Evolutionary conservation across 2,888 invertebrate genomes (phyloP).

Genomic region (Augochlorella aurata): DNA sequence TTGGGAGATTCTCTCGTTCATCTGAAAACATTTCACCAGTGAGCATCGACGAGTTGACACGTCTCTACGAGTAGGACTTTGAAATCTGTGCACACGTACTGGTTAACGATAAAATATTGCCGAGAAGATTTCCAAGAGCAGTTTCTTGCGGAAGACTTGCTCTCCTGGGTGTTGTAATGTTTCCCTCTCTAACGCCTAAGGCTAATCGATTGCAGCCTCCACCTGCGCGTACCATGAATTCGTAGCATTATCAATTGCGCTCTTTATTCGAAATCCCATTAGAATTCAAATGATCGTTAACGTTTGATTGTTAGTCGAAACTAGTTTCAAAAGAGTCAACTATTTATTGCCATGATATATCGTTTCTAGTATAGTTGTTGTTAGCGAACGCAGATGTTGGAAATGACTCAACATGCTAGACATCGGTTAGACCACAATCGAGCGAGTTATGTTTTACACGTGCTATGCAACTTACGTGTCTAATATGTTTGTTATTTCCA

Average conservation of each 20-base stretch:
- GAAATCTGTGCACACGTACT: slow-evolving; percentile 59
- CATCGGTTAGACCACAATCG: background rate
- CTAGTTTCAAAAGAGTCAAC: background rate
- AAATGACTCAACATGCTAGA: slow-evolving; percentile 7
- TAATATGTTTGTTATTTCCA: slow-evolving; percentile 19
- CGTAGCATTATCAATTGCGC: background rate
- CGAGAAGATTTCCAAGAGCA: slow-evolving; percentile 71
- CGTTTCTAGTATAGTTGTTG: background rate
- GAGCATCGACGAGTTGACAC: background rate
- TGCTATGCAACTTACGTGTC: slow-evolving; percentile 4
- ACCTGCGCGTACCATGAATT: slow-evolving; percentile 42
- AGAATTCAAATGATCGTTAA: background rate
- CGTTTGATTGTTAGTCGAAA: background rate
- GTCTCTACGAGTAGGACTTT: background rate
- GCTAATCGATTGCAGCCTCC: slow-evolving; percentile 73
- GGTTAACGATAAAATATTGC: slow-evolving; percentile 67
- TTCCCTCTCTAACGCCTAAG: slow-evolving; percentile 72
- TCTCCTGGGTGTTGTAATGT: slow-evolving; percentile 70
- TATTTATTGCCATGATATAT: background rate
- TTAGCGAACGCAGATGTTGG: slow-evolving; percentile 1
- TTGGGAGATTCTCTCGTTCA: slow-evolving; percentile 74
- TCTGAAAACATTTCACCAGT: slow-evolving; percentile 62
- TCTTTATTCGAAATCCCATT: background rate
- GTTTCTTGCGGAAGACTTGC: slow-evolving; percentile 78
- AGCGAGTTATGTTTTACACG: slow-evolving; percentile 2